These are phyloP conservation scores for Heliconius nattereri DNA, from an alignment of 1,140 invertebrate species.

Conservation along the genomic window DNA sequence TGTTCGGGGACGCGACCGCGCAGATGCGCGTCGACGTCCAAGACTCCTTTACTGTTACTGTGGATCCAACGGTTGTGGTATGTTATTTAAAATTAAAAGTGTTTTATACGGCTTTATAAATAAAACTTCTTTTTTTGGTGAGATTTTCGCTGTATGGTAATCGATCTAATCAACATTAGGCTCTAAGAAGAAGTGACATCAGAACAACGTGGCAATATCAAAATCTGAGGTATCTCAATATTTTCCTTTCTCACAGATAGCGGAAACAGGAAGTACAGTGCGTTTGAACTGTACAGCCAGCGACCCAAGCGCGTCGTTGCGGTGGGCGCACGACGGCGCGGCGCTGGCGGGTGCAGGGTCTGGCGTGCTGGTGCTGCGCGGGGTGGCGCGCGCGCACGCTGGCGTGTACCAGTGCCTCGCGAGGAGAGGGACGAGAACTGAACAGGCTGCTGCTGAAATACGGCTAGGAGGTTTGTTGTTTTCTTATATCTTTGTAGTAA, in stretches of 20 bases:
- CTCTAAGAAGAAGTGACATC: no score
- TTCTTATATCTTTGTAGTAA: not conserved
- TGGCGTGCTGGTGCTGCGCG: slow-evolving; percentile 83
- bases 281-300: slow-evolving; percentile 83
- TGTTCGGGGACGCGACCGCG: slow-evolving; percentile 62
- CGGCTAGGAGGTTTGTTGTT: slow-evolving; percentile 85
- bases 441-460: slow-evolving; percentile 87
- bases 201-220: no score
- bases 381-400: slow-evolving; percentile 85
- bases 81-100: not conserved
- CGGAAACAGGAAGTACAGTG: slow-evolving; percentile 62
- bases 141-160: no score
- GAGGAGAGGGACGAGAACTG: slow-evolving; percentile 84
- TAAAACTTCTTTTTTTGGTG: no score
- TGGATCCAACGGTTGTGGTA: slow-evolving; percentile 53
- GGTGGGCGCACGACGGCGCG: slow-evolving; percentile 87
- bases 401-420: slow-evolving; percentile 92
- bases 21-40: slow-evolving; percentile 53
- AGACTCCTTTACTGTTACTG: slow-evolving; percentile 50
- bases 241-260: slow-evolving; percentile 46
- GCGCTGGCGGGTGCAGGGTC: slow-evolving; percentile 75
- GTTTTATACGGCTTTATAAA: no score
- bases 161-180: no score
- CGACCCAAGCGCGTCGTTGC: slow-evolving; percentile 85
- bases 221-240: no score